A percentile compares a stretch with the other conserved stretches of the same genome.
phyloP scores from a whole-genome alignment of 2,888 invertebrate species.

The Eupsilia transversa region DNA sequence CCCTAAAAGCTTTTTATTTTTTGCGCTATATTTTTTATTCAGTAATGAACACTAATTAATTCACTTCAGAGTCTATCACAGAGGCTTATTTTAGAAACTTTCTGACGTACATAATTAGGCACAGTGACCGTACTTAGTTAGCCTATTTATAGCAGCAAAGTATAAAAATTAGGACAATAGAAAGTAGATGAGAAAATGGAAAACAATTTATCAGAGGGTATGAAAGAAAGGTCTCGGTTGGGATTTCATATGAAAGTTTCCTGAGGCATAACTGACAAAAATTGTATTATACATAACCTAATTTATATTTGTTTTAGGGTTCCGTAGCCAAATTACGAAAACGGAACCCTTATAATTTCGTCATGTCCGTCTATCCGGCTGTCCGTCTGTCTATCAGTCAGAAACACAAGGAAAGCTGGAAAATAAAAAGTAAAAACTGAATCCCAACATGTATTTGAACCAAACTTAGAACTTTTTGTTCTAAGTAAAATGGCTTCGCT shows the following conservation, averaged over 20 bases:
- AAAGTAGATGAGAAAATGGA: slow-evolving; percentile 6
- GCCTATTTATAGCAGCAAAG: neutral
- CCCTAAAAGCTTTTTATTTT: too few species aligned
- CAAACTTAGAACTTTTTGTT: neutral
- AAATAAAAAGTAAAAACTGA: neutral
- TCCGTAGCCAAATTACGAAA: neutral
- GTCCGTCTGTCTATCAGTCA: neutral
- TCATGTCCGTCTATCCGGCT: neutral
- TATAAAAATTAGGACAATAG: slow-evolving; percentile 7
- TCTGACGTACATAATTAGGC: neutral
- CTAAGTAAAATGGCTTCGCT: neutral
- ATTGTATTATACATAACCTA: neutral
- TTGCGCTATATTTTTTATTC: neutral
- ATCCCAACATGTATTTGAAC: neutral
- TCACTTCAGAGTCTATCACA: neutral
- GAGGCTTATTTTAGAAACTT: neutral
- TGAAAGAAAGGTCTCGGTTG: slow-evolving; percentile 24
- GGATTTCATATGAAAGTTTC: slow-evolving; percentile 23
- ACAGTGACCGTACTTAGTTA: neutral
- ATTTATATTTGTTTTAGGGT: neutral
- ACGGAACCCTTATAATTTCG: neutral
- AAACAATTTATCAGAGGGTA: slow-evolving; percentile 19
- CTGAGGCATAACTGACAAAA: slow-evolving; percentile 24
- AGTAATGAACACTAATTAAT: neutral
- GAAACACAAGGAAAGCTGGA: too few species aligned